Evolutionary conservation across 2,797 vertebrate genomes (phyloP).

Genomic region (Typhlichthys eigenmanni): DNA sequence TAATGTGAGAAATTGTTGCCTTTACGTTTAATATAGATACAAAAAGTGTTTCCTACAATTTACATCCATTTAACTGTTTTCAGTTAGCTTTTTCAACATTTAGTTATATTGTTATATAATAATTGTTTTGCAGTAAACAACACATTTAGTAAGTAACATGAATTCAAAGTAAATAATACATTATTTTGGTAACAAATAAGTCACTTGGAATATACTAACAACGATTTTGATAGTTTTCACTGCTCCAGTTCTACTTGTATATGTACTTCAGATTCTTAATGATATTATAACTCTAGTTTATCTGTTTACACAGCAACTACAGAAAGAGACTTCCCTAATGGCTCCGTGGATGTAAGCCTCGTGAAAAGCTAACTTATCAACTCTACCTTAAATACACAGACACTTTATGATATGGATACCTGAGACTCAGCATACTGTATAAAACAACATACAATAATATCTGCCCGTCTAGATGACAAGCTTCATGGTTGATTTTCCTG

Average conservation of each 20-base stretch:
- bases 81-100: too few relatives aligned
- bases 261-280: neutral
- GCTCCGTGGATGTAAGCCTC: slow-evolving; percentile 83
- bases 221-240: neutral
- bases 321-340: slow-evolving; percentile 78
- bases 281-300: neutral
- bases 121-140: too few relatives aligned
- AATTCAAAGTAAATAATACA: too few relatives aligned
- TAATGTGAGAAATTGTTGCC: too few relatives aligned
- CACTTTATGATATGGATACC: neutral
- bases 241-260: neutral
- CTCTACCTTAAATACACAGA: slow-evolving; percentile 3
- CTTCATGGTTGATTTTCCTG: neutral
- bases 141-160: too few relatives aligned
- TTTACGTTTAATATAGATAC: too few relatives aligned
- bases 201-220: too few relatives aligned
- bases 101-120: too few relatives aligned
- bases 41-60: too few relatives aligned
- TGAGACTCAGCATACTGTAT: neutral
- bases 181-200: too few relatives aligned
- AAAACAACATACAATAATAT: neutral
- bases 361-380: too few relatives aligned
- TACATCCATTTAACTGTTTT: too few relatives aligned
- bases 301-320: slow-evolving; percentile 70
- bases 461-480: neutral